A percentile compares a stretch with the other conserved stretches of the same genome.
phyloP scores from a whole-genome alignment of 92 coral and sea anemone genomes.

The Bergia puertoricense region DNA sequence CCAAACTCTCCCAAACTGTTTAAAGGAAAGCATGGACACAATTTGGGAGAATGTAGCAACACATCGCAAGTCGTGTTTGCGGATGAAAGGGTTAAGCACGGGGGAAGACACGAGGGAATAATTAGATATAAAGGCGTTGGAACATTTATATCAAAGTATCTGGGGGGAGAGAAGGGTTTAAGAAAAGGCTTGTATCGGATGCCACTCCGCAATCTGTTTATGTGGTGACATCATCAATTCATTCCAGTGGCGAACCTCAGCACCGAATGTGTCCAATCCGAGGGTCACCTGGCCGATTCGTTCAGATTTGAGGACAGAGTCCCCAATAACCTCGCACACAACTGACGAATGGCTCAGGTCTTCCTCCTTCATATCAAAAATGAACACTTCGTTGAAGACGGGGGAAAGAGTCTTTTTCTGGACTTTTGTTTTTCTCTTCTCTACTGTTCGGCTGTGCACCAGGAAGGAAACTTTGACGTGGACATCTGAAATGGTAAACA shows the following conservation, averaged over 20 bases:
- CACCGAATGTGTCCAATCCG: conserved; percentile 78
- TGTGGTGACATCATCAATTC: conserved; percentile 92
- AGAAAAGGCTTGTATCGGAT: conserved; percentile 61
- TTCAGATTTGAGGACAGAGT: conserved; percentile 73
- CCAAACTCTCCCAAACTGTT: no score
- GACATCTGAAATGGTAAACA: conserved; percentile 51
- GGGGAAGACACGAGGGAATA: no score
- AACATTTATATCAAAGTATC: no score
- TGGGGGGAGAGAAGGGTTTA: background rate
- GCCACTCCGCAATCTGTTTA: conserved; percentile 86
- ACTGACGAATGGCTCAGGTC: conserved; percentile 73
- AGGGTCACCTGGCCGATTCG: conserved; percentile 76
- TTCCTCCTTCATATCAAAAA: conserved; percentile 80
- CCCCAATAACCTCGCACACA: conserved; percentile 81
- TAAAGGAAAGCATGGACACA: no score
- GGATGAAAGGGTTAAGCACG: no score
- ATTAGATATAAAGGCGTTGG: no score
- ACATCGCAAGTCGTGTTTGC: no score
- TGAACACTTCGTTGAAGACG: conserved; percentile 87
- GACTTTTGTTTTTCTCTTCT: conserved; percentile 78
- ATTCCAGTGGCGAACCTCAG: conserved; percentile 93
- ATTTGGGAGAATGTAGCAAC: no score
- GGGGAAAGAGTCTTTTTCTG: conserved; percentile 71
- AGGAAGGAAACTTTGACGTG: conserved; percentile 68
- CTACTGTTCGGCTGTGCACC: conserved; percentile 65